Percentiles rank a stretch among this genome's conserved stretches.
Evolutionary conservation across 2,113 vertebrate genomes (phyloP).

Genomic region (Himantopus leucocephalus): DNA sequence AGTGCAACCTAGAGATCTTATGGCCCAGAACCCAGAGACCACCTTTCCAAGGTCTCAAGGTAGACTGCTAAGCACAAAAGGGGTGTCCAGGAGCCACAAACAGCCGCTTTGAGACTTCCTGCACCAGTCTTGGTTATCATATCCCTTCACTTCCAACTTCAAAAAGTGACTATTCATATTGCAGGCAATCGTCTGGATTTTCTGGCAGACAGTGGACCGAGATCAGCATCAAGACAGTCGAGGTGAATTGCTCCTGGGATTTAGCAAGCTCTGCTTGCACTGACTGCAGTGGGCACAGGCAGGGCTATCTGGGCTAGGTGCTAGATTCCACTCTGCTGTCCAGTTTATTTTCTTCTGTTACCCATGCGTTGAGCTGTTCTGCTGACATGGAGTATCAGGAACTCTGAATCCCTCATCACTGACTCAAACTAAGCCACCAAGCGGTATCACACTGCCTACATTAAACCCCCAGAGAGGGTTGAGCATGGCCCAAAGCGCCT

Average conservation of each 20-base stretch:
- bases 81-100: neutral
- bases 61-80: neutral
- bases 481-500: neutral
- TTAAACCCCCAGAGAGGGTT: neutral
- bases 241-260: neutral
- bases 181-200: neutral
- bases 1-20: neutral
- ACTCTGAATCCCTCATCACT: neutral
- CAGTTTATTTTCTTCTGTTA: neutral
- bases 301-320: neutral
- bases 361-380: neutral
- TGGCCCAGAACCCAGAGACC: neutral
- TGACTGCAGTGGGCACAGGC: neutral
- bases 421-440: neutral
- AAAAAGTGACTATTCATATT: neutral
- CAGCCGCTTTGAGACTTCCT: neutral
- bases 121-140: neutral
- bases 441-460: neutral
- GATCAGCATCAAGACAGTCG: neutral
- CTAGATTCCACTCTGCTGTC: neutral
- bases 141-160: neutral
- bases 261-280: neutral
- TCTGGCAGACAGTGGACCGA: fast-evolving
- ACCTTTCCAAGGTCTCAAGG: neutral
- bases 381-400: neutral